phyloP scores from a whole-genome alignment of 2,797 vertebrate species.

The Threskiornis aethiopicus region DNA sequence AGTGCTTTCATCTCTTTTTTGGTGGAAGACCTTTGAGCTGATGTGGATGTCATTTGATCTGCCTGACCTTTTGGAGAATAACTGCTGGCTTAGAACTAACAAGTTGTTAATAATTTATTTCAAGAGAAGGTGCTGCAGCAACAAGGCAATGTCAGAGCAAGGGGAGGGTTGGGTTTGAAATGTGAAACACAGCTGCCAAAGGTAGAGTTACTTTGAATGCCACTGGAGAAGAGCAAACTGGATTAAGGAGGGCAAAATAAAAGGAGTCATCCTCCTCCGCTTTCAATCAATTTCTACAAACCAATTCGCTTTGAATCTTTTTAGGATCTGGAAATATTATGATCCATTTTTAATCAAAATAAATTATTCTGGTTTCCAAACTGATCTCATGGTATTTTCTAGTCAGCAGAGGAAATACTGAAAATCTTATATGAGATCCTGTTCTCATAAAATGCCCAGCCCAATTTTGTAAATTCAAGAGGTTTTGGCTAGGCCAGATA shows the following conservation, averaged over 20 bases:
- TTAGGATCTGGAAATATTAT: background rate
- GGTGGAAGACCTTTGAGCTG: conserved; percentile 22
- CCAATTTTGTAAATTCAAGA: conserved; percentile 55
- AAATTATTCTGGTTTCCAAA: conserved; percentile 20
- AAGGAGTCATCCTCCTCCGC: background rate
- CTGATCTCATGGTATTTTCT: conserved; percentile 44
- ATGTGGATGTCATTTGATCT: conserved; percentile 33
- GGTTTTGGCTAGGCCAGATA: conserved; percentile 69
- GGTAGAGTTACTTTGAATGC: background rate
- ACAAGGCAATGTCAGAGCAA: background rate
- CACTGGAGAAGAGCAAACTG: background rate
- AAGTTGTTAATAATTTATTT: conserved; percentile 32
- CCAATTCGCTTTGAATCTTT: background rate
- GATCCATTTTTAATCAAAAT: conserved; percentile 23
- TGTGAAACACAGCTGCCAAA: background rate
- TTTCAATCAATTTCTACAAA: background rate
- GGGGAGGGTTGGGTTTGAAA: background rate
- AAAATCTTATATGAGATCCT: conserved; percentile 53
- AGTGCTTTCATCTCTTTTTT: conserved; percentile 1
- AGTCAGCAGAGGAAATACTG: conserved; percentile 46
- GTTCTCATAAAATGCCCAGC: conserved; percentile 64
- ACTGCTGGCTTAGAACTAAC: conserved; percentile 25
- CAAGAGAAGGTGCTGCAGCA: background rate
- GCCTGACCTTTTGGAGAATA: conserved; percentile 54
- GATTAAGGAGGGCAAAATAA: background rate